Percentiles rank a stretch among this genome's conserved stretches.
Evolutionary conservation across 2,113 vertebrate species (phyloP).

Genomic region (Thunnus maccoyii): DNA sequence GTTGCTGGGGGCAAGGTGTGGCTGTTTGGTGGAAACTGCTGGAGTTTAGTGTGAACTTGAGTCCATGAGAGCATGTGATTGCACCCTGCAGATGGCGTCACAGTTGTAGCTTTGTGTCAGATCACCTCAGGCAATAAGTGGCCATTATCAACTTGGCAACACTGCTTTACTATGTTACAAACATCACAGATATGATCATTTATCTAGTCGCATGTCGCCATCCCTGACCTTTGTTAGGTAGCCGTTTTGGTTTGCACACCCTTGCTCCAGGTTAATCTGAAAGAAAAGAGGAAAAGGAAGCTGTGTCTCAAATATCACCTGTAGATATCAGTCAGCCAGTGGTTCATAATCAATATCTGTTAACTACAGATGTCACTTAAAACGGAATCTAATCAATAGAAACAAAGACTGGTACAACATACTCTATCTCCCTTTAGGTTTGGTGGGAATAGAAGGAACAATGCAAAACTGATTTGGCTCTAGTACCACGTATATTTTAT

Average conservation of each 20-base stretch:
- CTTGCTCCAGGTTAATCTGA: slow-evolving; percentile 52
- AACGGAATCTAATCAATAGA: background rate
- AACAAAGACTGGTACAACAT: background rate
- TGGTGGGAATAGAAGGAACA: background rate
- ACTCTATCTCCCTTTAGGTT: background rate
- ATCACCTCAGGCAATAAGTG: slow-evolving; percentile 51
- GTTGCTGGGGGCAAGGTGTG: slow-evolving; percentile 71
- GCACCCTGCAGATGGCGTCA: slow-evolving; percentile 30
- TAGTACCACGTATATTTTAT: background rate
- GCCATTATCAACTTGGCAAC: slow-evolving; percentile 21
- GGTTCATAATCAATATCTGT: slow-evolving; percentile 42
- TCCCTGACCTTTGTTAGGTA: slow-evolving; percentile 1
- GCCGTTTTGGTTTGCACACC: slow-evolving; percentile 27
- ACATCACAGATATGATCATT: slow-evolving; percentile 45
- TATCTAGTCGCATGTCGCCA: slow-evolving; percentile 20
- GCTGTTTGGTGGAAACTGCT: slow-evolving; percentile 49
- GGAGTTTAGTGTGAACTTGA: slow-evolving; percentile 64
- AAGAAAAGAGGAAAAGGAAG: slow-evolving; percentile 29
- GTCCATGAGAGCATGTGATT: slow-evolving; percentile 20
- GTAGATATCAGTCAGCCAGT: slow-evolving; percentile 2
- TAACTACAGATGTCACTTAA: background rate
- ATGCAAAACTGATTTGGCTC: background rate
- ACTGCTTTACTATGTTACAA: slow-evolving; percentile 33
- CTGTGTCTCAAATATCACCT: slow-evolving; percentile 15
- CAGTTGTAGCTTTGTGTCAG: slow-evolving; percentile 49